Percentiles rank a stretch among this genome's conserved stretches.
These are phyloP conservation scores for Bombus superbus DNA, from an alignment of 1,140 invertebrate genomes.

Conservation along the genomic window DNA sequence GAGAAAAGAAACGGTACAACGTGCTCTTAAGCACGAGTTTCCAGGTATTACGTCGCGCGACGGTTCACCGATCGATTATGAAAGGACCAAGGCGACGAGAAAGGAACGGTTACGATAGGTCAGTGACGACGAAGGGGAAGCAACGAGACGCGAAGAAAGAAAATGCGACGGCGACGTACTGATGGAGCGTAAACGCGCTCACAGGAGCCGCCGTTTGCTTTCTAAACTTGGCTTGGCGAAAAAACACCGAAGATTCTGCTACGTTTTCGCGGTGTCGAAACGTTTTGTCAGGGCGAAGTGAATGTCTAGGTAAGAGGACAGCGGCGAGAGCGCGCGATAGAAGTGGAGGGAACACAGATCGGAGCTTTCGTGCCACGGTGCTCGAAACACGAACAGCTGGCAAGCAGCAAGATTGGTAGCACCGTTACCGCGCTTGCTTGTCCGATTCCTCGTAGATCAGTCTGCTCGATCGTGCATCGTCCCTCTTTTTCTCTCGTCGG, in stretches of 20 bases:
- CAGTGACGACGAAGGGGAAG: slow-evolving; percentile 13
- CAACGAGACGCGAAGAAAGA: background rate
- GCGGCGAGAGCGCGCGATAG: background rate
- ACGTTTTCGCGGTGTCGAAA: slow-evolving; percentile 52
- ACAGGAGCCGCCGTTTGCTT: slow-evolving; percentile 3
- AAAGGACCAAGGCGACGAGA: slow-evolving; percentile 39
- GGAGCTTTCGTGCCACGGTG: slow-evolving; percentile 27
- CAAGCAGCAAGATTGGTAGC: slow-evolving; percentile 65
- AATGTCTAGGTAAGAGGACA: slow-evolving; percentile 55
- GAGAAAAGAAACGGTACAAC: no score
- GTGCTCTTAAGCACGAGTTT: no score
- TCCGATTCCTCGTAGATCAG: slow-evolving; percentile 65
- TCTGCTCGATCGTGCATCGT: slow-evolving; percentile 60
- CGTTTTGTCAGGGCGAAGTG: slow-evolving; percentile 47
- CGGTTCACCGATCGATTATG: slow-evolving; percentile 19
- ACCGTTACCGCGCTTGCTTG: slow-evolving; percentile 59
- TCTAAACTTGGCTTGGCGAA: background rate
- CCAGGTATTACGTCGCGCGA: background rate
- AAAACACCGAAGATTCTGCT: slow-evolving; percentile 27
- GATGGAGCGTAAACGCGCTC: slow-evolving; percentile 16
- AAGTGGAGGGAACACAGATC: background rate
- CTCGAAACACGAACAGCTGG: slow-evolving; percentile 62
- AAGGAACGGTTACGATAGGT: slow-evolving; percentile 49
- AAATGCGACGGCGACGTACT: slow-evolving; percentile 31
- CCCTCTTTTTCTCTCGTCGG: slow-evolving; percentile 58